Conservation (phyloP, 2,797 vertebrate species). For the Loris lydekkerianus region DNA sequence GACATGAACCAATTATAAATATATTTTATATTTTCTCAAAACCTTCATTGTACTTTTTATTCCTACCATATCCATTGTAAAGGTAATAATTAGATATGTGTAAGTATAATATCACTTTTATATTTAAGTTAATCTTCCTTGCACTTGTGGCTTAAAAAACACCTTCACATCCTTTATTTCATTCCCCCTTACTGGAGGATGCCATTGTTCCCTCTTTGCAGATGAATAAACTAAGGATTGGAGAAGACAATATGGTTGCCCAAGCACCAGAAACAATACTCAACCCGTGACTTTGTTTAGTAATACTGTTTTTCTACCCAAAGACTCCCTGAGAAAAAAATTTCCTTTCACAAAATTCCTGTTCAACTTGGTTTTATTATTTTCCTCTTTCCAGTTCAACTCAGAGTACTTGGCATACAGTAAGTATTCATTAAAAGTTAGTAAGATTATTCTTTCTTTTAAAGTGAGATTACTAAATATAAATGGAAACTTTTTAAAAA, state of each 20-base stretch:
- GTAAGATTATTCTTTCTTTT: slow-evolving; percentile 46
- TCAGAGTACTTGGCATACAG: neutral
- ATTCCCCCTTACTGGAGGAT: neutral
- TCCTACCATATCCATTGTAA: neutral
- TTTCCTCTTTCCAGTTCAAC: slow-evolving; percentile 19
- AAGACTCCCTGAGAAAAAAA: neutral
- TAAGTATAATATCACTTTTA: neutral
- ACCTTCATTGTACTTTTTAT: neutral
- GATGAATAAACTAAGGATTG: neutral
- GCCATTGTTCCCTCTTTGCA: neutral
- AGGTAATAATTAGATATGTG: neutral
- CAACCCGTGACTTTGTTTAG: neutral
- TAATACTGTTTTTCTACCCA: neutral
- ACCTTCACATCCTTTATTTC: neutral
- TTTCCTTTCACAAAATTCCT: slow-evolving; percentile 9
- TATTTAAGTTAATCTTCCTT: neutral
- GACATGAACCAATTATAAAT: neutral
- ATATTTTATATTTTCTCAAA: slow-evolving; percentile 24
- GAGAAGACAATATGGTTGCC: neutral
- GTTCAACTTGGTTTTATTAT: slow-evolving; percentile 43
- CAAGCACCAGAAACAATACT: neutral
- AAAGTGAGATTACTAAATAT: neutral
- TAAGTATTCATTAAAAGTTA: slow-evolving; percentile 53
- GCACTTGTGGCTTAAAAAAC: slow-evolving; percentile 50
- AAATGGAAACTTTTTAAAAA: neutral